phyloP scores from a whole-genome alignment of 2,888 invertebrate species.

The Drosophila helvetica region DNA sequence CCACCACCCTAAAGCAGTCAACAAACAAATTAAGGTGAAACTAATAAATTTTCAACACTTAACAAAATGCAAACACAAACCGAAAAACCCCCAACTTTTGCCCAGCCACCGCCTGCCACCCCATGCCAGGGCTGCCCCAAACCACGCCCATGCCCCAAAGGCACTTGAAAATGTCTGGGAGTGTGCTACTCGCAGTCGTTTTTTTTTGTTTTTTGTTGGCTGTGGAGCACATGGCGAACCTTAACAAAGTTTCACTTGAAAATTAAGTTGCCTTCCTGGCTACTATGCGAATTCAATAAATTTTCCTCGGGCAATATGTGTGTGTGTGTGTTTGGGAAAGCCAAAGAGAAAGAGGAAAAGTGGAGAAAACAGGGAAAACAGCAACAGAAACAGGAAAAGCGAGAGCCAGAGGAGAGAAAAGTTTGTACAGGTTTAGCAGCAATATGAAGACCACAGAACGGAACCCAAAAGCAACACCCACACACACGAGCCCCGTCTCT shows the following conservation, averaged over 20 bases:
- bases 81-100: conserved; percentile 32
- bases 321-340: conserved; percentile 25
- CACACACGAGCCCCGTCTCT: conserved; percentile 2
- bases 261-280: conserved; percentile 73
- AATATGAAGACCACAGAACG: conserved; percentile 60
- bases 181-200: conserved; percentile 18
- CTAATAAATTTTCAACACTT: conserved; percentile 49
- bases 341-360: conserved; percentile 16
- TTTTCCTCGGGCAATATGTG: conserved; percentile 54
- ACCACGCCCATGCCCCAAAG: conserved; percentile 15
- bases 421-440: conserved; percentile 55
- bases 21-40: conserved; percentile 45
- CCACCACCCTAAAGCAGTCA: conserved; percentile 17
- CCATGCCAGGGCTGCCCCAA: background rate
- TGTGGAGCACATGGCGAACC: conserved; percentile 57
- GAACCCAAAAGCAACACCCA: conserved; percentile 33
- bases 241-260: conserved; percentile 72
- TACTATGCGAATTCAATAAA: conserved; percentile 71
- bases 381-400: conserved; percentile 41
- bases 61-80: conserved; percentile 47
- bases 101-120: background rate
- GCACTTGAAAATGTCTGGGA: conserved; percentile 61
- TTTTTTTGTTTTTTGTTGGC: conserved; percentile 19
- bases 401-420: conserved; percentile 32
- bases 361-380: conserved; percentile 37